Conservation (phyloP, 2,888 invertebrate genomes). For the Clepsis dumicolana region DNA sequence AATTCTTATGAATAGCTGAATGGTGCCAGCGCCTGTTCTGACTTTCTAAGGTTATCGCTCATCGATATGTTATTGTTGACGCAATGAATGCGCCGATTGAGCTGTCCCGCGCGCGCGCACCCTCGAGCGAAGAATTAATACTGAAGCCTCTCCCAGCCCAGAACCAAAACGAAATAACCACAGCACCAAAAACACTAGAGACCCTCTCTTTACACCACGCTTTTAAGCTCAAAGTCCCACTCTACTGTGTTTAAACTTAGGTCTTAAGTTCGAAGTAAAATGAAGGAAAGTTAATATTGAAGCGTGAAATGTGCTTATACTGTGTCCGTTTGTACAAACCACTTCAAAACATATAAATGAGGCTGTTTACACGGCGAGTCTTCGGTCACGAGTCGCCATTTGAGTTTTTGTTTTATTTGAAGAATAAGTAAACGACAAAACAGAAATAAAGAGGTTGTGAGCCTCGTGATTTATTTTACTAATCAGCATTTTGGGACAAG, state of each 20-base stretch:
- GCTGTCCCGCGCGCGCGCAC: slow-evolving; percentile 51
- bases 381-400: neutral
- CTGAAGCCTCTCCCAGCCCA: slow-evolving; percentile 20
- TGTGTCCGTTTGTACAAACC: slow-evolving; percentile 31
- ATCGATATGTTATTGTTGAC: slow-evolving; percentile 52
- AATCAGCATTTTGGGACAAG: too few species aligned
- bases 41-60: slow-evolving; percentile 40
- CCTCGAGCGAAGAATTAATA: slow-evolving; percentile 44
- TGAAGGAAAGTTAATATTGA: slow-evolving; percentile 30
- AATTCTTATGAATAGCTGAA: slow-evolving; percentile 13
- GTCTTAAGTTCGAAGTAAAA: neutral
- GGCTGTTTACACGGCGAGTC: neutral
- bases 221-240: neutral
- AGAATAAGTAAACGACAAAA: too few species aligned
- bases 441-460: too few species aligned
- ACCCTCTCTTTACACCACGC: neutral
- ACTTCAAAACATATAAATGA: slow-evolving; percentile 39
- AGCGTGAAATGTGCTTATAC: slow-evolving; percentile 34
- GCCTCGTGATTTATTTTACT: too few species aligned
- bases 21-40: neutral
- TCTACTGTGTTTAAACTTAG: neutral
- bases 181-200: neutral
- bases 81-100: slow-evolving; percentile 59
- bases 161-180: slow-evolving; percentile 2
- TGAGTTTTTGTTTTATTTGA: neutral